Conservation (phyloP, 2,888 invertebrate species). For the Cantharis rufa region DNA sequence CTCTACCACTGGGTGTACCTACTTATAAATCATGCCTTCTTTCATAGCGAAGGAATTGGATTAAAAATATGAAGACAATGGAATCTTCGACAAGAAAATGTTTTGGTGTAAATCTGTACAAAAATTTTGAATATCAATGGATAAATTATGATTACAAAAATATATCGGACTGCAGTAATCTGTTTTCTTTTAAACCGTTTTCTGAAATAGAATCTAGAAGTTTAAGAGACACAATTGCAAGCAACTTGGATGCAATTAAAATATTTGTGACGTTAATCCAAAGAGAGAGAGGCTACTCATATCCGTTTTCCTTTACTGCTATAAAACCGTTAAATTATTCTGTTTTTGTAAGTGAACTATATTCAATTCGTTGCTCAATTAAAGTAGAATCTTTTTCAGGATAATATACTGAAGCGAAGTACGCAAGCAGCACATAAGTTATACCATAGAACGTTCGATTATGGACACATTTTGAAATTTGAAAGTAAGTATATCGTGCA, state of each 20-base stretch:
- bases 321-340: neutral
- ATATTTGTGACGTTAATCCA: neutral
- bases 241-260: neutral
- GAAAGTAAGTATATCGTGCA: neutral
- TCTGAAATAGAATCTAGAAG: neutral
- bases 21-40: neutral
- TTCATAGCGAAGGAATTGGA: conserved; percentile 3
- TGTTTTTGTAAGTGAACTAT: neutral
- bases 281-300: neutral
- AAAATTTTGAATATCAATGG: conserved; percentile 10
- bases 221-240: neutral
- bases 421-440: neutral
- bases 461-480: neutral
- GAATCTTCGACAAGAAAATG: neutral
- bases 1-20: neutral
- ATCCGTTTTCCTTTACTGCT: neutral
- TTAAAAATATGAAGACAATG: neutral
- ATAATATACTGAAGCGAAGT: neutral
- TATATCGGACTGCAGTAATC: neutral
- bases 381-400: neutral
- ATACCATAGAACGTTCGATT: neutral
- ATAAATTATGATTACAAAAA: neutral
- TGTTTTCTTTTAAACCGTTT: conserved; percentile 1
- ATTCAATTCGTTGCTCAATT: neutral
- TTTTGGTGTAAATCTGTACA: neutral